These are phyloP conservation scores for Lysandra bellargus DNA, from an alignment of 2,888 invertebrate species.

Conservation along the genomic window DNA sequence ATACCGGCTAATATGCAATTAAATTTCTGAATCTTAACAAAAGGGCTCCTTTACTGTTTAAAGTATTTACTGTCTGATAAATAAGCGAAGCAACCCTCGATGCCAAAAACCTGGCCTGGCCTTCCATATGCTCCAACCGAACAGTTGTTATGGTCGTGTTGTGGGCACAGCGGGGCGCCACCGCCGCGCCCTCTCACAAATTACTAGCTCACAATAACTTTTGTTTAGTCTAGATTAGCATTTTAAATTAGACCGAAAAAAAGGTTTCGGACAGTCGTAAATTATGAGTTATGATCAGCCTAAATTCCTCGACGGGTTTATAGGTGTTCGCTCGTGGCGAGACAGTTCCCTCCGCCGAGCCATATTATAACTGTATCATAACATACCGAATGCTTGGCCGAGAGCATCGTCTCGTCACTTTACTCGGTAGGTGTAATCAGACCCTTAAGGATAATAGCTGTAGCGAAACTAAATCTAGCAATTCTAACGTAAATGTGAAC, in stretches of 20 bases:
- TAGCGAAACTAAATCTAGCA: background rate
- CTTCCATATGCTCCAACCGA: constrained; percentile 58
- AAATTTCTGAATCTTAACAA: too few relatives aligned
- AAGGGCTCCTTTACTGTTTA: too few relatives aligned
- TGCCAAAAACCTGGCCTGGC: constrained; percentile 55
- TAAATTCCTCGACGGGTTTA: background rate
- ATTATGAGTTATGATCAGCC: constrained; percentile 3
- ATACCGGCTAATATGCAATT: too few relatives aligned
- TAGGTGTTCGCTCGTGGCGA: background rate
- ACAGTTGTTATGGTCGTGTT: constrained; percentile 21
- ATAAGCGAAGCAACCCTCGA: background rate
- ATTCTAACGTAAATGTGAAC: background rate
- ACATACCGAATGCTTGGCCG: too few relatives aligned
- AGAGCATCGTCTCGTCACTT: too few relatives aligned
- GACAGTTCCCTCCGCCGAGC: too few relatives aligned
- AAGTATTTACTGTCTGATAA: too few relatives aligned
- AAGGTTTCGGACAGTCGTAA: constrained; percentile 7
- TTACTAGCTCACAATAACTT: constrained; percentile 54
- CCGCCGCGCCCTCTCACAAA: constrained; percentile 67
- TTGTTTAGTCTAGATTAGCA: constrained; percentile 31
- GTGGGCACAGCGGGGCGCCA: constrained; percentile 53
- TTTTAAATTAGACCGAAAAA: constrained; percentile 27
- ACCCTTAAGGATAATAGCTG: background rate
- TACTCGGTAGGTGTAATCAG: too few relatives aligned
- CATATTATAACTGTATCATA: too few relatives aligned